Percentiles rank a stretch among this genome's conserved stretches.
These are phyloP conservation scores for Nymphalis c-album DNA, from an alignment of 2,888 invertebrate species.

Conservation along the genomic window DNA sequence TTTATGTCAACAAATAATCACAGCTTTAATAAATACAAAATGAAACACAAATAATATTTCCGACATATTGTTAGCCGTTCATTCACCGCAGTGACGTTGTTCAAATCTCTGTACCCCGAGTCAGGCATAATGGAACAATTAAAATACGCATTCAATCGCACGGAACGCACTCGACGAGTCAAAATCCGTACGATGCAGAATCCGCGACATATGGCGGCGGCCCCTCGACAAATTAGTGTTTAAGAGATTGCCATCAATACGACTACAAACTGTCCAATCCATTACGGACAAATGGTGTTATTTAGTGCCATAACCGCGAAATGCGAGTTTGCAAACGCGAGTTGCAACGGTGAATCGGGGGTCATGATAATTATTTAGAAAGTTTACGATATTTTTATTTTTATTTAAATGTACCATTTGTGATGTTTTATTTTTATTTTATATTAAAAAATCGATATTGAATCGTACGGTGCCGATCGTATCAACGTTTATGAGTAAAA, in stretches of 20 bases:
- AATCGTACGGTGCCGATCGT: background rate
- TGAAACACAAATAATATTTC: constrained; percentile 21
- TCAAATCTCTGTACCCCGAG: constrained; percentile 18
- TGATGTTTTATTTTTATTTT: constrained; percentile 10
- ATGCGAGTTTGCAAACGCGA: constrained; percentile 17
- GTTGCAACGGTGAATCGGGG: constrained; percentile 31
- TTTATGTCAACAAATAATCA: background rate
- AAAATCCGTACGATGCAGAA: constrained; percentile 38
- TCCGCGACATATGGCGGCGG: constrained; percentile 71
- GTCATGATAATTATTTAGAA: constrained; percentile 30
- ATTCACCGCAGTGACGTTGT: constrained; percentile 18
- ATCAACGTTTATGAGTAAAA: background rate
- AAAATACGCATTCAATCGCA: constrained; percentile 54
- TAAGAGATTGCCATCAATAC: constrained; percentile 75
- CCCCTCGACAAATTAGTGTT: constrained; percentile 68
- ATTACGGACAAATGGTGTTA: constrained; percentile 76
- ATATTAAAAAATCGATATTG: constrained; percentile 1
- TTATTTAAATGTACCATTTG: constrained; percentile 19
- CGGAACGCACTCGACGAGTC: constrained; percentile 38
- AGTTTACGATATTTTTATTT: constrained; percentile 25
- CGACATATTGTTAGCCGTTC: constrained; percentile 14
- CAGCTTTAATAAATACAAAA: constrained; percentile 14
- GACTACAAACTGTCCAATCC: constrained; percentile 66
- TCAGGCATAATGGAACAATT: constrained; percentile 55
- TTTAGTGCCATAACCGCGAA: constrained; percentile 45